Conservation (phyloP, 30 jellyfish, hydroid and myxozoan genomes). For the Hydractinia symbiolongicarpus region DNA sequence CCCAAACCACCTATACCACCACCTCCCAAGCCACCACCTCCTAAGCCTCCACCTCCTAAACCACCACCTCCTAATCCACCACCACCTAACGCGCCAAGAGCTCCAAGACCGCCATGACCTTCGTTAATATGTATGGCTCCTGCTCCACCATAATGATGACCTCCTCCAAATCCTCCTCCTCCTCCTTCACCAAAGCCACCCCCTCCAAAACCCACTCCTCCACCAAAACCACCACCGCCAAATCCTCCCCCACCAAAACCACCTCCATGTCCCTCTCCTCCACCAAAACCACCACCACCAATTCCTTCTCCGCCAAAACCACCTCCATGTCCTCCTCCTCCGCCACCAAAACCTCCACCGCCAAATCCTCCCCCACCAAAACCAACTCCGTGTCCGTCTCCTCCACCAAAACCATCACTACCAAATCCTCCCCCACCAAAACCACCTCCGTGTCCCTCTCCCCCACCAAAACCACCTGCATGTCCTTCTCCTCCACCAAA, state of each 20-base stretch:
- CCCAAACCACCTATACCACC: constrained; percentile 7
- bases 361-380: background rate
- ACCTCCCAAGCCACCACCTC: constrained; percentile 1
- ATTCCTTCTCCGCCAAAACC: background rate
- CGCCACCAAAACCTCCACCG: background rate
- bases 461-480: background rate
- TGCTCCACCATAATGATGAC: background rate
- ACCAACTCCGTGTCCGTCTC: background rate
- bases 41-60: background rate
- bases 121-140: background rate
- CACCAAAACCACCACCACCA: background rate
- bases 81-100: background rate
- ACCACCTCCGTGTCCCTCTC: background rate
- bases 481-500: background rate
- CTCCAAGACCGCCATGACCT: background rate
- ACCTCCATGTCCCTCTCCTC: background rate
- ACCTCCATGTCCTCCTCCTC: constrained; percentile 18
- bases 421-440: background rate
- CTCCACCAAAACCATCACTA: background rate
- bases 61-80: constrained; percentile 20
- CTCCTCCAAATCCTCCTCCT: constrained; percentile 4
- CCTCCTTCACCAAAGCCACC: constrained; percentile 1
- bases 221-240: background rate
- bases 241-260: background rate
- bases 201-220: background rate